These are phyloP conservation scores for Phrynocephalus vlangalii DNA, from an alignment of 2,797 vertebrate species.

Conservation along the genomic window DNA sequence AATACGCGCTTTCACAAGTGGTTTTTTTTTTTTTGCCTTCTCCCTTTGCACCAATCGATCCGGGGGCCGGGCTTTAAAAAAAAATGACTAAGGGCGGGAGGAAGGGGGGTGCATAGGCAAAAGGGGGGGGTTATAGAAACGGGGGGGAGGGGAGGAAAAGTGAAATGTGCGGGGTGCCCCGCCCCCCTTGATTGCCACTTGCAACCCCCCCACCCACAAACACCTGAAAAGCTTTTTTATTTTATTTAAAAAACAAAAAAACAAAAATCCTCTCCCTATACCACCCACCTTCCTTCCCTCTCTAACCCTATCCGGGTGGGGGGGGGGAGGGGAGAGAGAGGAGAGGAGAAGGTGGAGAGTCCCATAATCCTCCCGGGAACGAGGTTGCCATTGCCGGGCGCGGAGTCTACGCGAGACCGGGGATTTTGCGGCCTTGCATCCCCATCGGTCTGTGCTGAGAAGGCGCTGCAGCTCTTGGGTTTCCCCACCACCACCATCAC, in stretches of 20 bases:
- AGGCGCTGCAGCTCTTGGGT: constrained; percentile 71
- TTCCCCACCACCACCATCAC: background rate
- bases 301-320: constrained; percentile 38
- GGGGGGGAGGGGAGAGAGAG: background rate
- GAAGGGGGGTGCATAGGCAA: constrained; percentile 66
- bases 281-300: constrained; percentile 47
- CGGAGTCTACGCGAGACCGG: constrained; percentile 74
- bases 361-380: constrained; percentile 58
- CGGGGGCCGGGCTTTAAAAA: constrained; percentile 89
- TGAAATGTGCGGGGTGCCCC: constrained; percentile 45
- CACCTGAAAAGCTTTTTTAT: constrained; percentile 26
- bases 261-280: background rate
- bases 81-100: constrained; percentile 81
- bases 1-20: constrained; percentile 91
- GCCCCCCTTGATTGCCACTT: constrained; percentile 29
- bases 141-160: constrained; percentile 64
- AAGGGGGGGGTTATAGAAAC: background rate
- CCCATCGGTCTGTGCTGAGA: constrained; percentile 59
- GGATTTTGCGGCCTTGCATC: constrained; percentile 74
- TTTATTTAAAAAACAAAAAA: too few species aligned
- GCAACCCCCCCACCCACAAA: background rate
- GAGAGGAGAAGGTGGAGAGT: constrained; percentile 57
- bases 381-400: constrained; percentile 53
- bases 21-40: constrained; percentile 71
- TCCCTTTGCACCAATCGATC: constrained; percentile 84